Percentiles rank a stretch among this genome's conserved stretches.
Evolutionary conservation across 2,797 vertebrate species (phyloP).

Genomic region (Liasis olivaceus): DNA sequence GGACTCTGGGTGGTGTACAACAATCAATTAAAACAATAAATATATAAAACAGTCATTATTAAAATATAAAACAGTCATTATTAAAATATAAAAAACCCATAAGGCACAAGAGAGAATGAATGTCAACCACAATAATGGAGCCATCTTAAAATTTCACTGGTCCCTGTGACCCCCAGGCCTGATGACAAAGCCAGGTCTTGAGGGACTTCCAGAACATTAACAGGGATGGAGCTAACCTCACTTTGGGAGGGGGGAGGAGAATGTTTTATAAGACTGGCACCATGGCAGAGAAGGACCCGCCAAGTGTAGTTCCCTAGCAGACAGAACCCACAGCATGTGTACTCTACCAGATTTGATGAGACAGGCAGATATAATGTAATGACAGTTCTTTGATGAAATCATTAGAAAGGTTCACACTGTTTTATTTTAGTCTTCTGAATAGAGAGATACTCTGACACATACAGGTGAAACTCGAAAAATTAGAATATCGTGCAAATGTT

Average conservation of each 20-base stretch:
- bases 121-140: not conserved
- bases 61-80: not conserved
- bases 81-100: not conserved
- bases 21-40: not conserved
- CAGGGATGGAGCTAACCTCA: not conserved
- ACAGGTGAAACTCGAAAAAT: too few species aligned
- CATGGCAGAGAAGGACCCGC: not conserved
- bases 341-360: not conserved
- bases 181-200: not conserved
- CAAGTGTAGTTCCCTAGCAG: not conserved
- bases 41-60: not conserved
- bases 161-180: not conserved
- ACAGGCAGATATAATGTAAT: not conserved
- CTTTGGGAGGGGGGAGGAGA: accelerated
- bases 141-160: not conserved
- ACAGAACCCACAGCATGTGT: not conserved
- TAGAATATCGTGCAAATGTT: too few species aligned
- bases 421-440: not conserved
- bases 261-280: not conserved
- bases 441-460: not conserved
- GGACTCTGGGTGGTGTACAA: not conserved
- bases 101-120: not conserved
- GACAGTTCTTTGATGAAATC: not conserved
- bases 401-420: not conserved
- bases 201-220: not conserved